Evolutionary conservation across 2,888 invertebrate species (phyloP).

Genomic region (Melinopterus prodromus): DNA sequence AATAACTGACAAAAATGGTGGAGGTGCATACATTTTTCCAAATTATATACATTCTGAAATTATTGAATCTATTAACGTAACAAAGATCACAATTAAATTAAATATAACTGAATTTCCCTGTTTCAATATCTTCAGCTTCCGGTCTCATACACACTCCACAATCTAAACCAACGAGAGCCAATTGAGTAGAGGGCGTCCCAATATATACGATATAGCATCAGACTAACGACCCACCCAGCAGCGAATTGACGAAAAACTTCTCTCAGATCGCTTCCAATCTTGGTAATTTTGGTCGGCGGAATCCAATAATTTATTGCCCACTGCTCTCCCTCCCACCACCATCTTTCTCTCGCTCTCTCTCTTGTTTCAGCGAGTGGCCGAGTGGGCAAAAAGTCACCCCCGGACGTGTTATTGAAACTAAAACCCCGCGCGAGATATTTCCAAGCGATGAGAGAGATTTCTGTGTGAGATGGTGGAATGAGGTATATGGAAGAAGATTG

Average conservation of each 20-base stretch:
- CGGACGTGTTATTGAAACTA: background rate
- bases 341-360: background rate
- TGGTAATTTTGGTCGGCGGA: conserved; percentile 4
- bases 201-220: background rate
- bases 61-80: too few species aligned
- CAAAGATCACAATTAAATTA: too few species aligned
- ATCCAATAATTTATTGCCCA: background rate
- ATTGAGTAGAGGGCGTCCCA: background rate
- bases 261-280: background rate
- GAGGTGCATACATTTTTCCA: too few species aligned
- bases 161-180: background rate
- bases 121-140: background rate
- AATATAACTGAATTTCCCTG: too few species aligned
- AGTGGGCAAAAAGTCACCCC: background rate
- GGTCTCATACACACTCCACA: background rate
- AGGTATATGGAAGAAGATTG: background rate
- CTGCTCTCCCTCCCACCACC: background rate
- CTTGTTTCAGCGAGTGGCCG: background rate
- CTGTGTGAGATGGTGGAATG: background rate
- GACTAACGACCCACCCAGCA: background rate
- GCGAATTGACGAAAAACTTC: background rate
- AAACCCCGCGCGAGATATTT: background rate
- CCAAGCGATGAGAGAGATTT: background rate
- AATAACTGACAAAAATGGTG: too few species aligned
- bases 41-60: too few species aligned